Conservation (phyloP, 1,140 invertebrate genomes). For the Drosophila paulistorum region DNA sequence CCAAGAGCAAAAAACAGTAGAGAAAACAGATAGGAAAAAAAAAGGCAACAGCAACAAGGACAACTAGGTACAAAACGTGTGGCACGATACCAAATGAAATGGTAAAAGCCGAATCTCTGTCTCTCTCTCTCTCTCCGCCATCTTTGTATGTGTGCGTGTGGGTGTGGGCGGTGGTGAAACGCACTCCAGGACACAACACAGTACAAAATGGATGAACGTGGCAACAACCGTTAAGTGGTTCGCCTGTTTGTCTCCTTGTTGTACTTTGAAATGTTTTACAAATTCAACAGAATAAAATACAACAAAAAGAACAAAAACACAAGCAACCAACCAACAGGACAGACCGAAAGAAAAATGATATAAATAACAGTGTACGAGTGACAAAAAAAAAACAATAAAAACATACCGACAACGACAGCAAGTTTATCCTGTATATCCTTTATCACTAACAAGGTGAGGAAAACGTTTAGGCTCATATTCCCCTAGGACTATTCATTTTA, state of each 20-base stretch:
- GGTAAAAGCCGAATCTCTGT: slow-evolving; percentile 23
- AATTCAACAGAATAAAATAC: slow-evolving; percentile 49
- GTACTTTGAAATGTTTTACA: slow-evolving; percentile 59
- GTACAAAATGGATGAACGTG: slow-evolving; percentile 60
- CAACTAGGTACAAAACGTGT: slow-evolving; percentile 46
- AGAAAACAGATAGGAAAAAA: slow-evolving; percentile 22
- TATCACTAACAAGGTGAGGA: not conserved
- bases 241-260: slow-evolving; percentile 53
- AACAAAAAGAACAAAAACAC: slow-evolving; percentile 31
- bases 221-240: slow-evolving; percentile 61
- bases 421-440: not conserved
- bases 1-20: not conserved
- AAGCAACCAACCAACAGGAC: slow-evolving; percentile 44
- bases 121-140: slow-evolving; percentile 24
- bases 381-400: not conserved
- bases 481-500: no score
- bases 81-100: slow-evolving; percentile 51
- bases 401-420: not conserved
- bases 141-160: slow-evolving; percentile 17
- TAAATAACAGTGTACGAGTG: slow-evolving; percentile 19
- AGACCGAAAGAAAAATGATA: slow-evolving; percentile 25
- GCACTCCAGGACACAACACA: slow-evolving; percentile 48
- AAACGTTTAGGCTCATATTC: no score
- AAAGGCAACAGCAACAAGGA: slow-evolving; percentile 11
- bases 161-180: slow-evolving; percentile 30